Conservation (phyloP, 2,797 vertebrate genomes). For the Dermochelys coriacea region DNA sequence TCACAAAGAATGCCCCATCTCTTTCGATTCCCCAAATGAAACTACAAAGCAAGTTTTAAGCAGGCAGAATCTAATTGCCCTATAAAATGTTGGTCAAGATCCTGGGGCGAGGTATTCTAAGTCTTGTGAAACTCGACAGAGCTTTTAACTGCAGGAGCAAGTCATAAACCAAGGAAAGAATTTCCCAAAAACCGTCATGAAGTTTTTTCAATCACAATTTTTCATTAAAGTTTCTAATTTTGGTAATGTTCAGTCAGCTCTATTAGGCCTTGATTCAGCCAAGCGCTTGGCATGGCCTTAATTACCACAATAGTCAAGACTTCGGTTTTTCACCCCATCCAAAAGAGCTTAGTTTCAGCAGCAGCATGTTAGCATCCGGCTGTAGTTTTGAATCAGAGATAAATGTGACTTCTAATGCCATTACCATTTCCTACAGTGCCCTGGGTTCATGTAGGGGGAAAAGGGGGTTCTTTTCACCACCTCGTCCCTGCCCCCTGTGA, state of each 20-base stretch:
- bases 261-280: background rate
- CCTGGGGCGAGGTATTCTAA: background rate
- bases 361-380: background rate
- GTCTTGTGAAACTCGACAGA: rapidly evolving
- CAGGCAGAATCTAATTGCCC: background rate
- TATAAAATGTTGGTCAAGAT: background rate
- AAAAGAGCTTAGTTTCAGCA: background rate
- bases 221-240: background rate
- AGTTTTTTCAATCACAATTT: background rate
- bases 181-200: background rate
- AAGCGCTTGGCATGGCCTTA: background rate
- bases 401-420: background rate
- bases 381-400: background rate
- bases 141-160: background rate
- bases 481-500: too few relatives aligned
- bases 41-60: background rate
- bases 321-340: rapidly evolving
- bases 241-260: background rate
- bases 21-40: background rate
- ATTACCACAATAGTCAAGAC: background rate
- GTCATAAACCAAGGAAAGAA: background rate
- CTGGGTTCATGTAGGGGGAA: too few relatives aligned
- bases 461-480: too few relatives aligned
- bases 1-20: background rate
- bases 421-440: too few relatives aligned